Evolutionary conservation across 2,797 vertebrate species (phyloP), one percentile per base, ranked within the genome.

Genomic region (Sylvia borin): DNA sequence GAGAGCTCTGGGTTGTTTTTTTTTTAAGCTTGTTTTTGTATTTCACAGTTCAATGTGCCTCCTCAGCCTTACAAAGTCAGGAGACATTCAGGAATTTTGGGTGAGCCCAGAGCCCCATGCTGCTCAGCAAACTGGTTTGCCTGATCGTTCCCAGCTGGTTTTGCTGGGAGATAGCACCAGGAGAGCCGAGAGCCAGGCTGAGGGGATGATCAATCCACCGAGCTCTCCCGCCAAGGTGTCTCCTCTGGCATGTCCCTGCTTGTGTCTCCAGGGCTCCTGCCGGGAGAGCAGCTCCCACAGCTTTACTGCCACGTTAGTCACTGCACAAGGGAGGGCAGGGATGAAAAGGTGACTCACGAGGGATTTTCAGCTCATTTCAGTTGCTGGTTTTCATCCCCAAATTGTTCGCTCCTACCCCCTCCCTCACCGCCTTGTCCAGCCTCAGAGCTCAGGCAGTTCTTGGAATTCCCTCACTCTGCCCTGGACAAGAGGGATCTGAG

Each of bases 391-490:
- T 58, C 62, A 5, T 27, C 88, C 73, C 79, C 47, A 40, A 10
- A 19, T 50, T 6, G 34, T 64, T 84, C 67, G 14, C 70, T 38
- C n/a, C 57, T 2, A 16, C 16, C 32, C 20, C 22, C 15, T 32
- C 9, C 51, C 31, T 40, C 40, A 0, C 13, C 13, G n/a, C 64
- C n/a, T 8, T 5, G 14, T 45, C 20, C 1, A 0, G n/a, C 27
- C 29, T 75, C 13, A 0, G 32, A 11, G 42, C 43, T 66, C 0
- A 0, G 29, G 26, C 8, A n/a, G 1, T 6, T 48, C 31, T 15
- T 16, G n/a, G 45, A 5, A 1, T 2, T 64, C 27, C 1, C 0
- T 25, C 4, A 0, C 13, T 8, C 13, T 24, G 67, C 72, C 70
- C 40, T 2, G 4, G 13, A 32, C 43, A 7, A 48, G 13, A 24